Evolutionary conservation across 2,113 vertebrate genomes (phyloP), one percentile per base, ranked within the genome.

Genomic region (Cyprinodon variegatus): DNA sequence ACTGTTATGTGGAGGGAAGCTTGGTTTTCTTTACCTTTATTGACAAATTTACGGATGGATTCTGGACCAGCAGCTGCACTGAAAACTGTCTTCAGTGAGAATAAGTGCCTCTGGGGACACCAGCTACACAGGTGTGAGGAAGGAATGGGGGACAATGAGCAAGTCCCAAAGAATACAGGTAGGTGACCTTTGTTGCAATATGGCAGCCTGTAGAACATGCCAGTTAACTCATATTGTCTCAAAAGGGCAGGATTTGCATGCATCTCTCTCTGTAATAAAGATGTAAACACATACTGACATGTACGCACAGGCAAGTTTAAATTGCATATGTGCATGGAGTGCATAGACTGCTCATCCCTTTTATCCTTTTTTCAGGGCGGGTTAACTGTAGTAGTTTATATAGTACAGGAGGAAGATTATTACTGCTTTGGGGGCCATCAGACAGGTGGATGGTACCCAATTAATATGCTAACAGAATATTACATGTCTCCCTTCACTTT

Each of bases 391-490:
- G 74, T 79, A 65, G 76, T 86, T 86, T 88, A 78, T 70, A 79
- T 65, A 65, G 84, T 65, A 78, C 65, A 9, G 20, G 65, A 17
- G 65, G 68, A 61, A 69, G 77, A 68, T 87, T 74, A 89, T 64
- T 81, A 68, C 72, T 76, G 79, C 82, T 87, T 67, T 82, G 86
- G 84, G 85, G 70, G 72, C 81, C 80, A 82, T 88, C 86, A 81
- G 72, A 59, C 90, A 91, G 91, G 89, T 89, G 90, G 90, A 86
- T 78, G 36, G 87, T 81, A 82, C 84, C 84, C 69, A 53, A 76
- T 68, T 37, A 90, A 92, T 91, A 89, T 93, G 91, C 89, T 90
- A 88, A 91, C 88, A 89, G 84, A 88, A 88, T 87, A 89, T 86
- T 86, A 83, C 83, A 81, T 29, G 29, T 84, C 77, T 79, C 84